Evolutionary conservation across 64 coral and sea anemone species (phyloP), one percentile per base, ranked within the genome.

Genomic region (Porites australiensis): DNA sequence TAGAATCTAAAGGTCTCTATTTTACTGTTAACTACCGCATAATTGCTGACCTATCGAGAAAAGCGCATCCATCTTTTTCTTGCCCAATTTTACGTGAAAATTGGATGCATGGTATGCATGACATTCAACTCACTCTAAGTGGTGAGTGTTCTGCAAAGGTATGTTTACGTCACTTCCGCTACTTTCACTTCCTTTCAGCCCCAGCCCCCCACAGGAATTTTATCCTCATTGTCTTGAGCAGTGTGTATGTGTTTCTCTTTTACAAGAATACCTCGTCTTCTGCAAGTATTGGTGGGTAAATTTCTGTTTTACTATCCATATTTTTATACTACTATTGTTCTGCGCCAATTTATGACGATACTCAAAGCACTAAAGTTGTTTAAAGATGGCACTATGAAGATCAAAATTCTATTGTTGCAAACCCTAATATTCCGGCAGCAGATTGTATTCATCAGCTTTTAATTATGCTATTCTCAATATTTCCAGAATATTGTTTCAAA

Each of bases 131-230:
- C 69, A 81, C 78, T 27, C n/a, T n/a, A n/a, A n/a, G n/a, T n/a
- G n/a, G n/a, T 16, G 46, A 69, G 27, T 37, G 27, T 37, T 37
- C 1, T 0, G 0, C 1, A 68, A 43, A 68, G 81, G 63, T 52
- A 46, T 69, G 57, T 81, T 13, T 3, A n/a, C 3, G 51, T 77
- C 47, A 81, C 19, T 81, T 81, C 78, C 78, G 78, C 27, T 59
- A 15, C 57, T 43, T 13, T 7, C 13, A 15, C 2, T 15, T 22
- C n/a, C 21, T 71, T 81, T 63, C 1, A 37, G 53, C 57, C 77
- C 77, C 53, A 61, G 55, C 9, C 22, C 57, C 77, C 54, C 23
- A 9, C 77, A 15, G n/a, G 15, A 23, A 43, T 80, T 61, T 55
- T 23, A 18, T 54, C 22, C 66, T 22, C 27, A 37, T 37, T 37